A percentile compares a stretch with the other conserved stretches of the same genome.
These are phyloP conservation scores for Phortica magna DNA, from an alignment of 2,888 invertebrate genomes.

Conservation along the genomic window DNA sequence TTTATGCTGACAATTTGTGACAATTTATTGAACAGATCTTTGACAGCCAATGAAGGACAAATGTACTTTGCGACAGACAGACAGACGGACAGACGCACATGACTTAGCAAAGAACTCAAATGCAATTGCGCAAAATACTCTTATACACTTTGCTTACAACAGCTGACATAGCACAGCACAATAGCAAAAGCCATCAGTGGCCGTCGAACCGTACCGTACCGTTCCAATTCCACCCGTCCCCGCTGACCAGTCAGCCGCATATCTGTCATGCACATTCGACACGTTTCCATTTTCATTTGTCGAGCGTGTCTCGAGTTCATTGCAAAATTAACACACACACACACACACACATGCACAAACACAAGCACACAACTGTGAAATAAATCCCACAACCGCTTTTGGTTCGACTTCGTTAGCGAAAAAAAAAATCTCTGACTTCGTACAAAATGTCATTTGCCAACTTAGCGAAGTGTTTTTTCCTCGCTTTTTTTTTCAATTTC, in stretches of 20 bases:
- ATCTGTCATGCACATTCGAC: conserved; percentile 7
- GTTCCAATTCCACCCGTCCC: not conserved
- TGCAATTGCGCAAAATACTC: conserved; percentile 17
- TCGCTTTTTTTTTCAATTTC: conserved; percentile 9
- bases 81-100: not conserved
- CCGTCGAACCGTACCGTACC: not conserved
- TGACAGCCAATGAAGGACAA: conserved; percentile 55
- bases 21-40: conserved; percentile 68
- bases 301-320: conserved; percentile 20
- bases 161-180: conserved; percentile 6
- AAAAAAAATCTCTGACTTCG: conserved; percentile 16
- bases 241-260: not conserved
- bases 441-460: conserved; percentile 31
- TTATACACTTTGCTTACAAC: not conserved
- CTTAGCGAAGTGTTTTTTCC: not conserved
- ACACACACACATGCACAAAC: conserved; percentile 9
- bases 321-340: conserved; percentile 24
- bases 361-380: not conserved
- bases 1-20: conserved; percentile 60
- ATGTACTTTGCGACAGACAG: too few species aligned
- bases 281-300: conserved; percentile 21
- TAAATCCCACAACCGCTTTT: conserved; percentile 21
- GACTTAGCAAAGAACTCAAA: conserved; percentile 22
- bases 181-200: not conserved
- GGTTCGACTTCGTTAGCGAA: not conserved